Evolutionary conservation across 2,113 vertebrate genomes (phyloP), one percentile per base, ranked within the genome.

Genomic region (Sylvia atricapilla): DNA sequence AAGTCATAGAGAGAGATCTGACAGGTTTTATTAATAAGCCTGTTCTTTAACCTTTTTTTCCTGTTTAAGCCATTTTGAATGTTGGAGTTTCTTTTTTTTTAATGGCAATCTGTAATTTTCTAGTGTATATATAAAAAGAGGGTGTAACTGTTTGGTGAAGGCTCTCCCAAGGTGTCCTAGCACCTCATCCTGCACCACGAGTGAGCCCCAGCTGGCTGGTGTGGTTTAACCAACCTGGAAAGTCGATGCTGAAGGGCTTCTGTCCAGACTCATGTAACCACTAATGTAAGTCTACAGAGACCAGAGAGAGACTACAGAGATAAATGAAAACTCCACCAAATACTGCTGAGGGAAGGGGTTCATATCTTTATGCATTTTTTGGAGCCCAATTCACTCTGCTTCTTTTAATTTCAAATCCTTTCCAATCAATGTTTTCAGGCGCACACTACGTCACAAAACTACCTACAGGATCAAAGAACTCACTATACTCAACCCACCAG

Each of bases 151-250:
- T 19, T 56, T 31, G 4, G 8, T 62, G 56, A 75, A 87, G 44
- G 11, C 7, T 89, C 20, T 3, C 1, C 10, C 13, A 35, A 53
- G 20, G 6, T 8, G 10, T 52, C 6, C 22, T 50, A 63, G 9
- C 10, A 6, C 15, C 10, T 63, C 33, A 22, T 43, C 14, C 8
- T 53, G 21, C 13, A 52, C 11, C 2, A 1, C 5, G 0, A 0
- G 3, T 23, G 13, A 73, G 37, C 8, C 2, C 0, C 12, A 58
- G n/a, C 33, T 6, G 2, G 7, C 14, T 14, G 15, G 5, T 33
- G 28, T 22, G 33, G 46, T 81, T 35, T 33, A 82, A 79, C 12
- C 30, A 21, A 3, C 8, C 22, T 22, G 15, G 24, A 37, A 2
- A 20, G 17, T 9, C 0, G 0, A 6, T 20, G 12, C 7, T 82